These are phyloP conservation scores for Pentalonia nigronervosa DNA, from an alignment of 1,140 invertebrate species.

Conservation along the genomic window DNA sequence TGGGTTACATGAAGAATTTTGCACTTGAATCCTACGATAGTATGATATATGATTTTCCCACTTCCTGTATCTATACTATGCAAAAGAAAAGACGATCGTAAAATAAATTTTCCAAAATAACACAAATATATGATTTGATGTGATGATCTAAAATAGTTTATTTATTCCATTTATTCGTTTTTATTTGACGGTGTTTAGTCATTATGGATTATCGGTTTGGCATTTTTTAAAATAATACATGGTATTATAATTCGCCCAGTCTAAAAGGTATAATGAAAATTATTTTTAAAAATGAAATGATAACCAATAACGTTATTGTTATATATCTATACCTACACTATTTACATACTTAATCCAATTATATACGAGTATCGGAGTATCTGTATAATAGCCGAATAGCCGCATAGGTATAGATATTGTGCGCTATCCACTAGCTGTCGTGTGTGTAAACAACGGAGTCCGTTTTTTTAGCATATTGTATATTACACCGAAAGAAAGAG, in stretches of 20 bases:
- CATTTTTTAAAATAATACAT: not conserved
- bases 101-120: not conserved
- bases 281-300: not conserved
- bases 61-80: not conserved
- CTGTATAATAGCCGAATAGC: too few species aligned
- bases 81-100: not conserved
- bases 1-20: not conserved
- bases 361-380: not conserved
- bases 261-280: not conserved
- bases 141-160: not conserved
- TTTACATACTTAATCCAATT: not conserved
- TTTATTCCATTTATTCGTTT: not conserved
- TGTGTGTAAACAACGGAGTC: not conserved
- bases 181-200: not conserved
- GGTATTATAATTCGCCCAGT: not conserved
- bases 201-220: not conserved
- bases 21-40: not conserved
- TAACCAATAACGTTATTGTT: not conserved
- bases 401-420: not conserved
- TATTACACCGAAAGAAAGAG: not conserved
- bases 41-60: too few species aligned
- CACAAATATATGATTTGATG: not conserved
- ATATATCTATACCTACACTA: not conserved
- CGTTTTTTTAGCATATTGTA: not conserved
- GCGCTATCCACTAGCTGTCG: not conserved